Evolutionary conservation across 2,113 vertebrate species (phyloP).

Genomic region (Charina bottae): DNA sequence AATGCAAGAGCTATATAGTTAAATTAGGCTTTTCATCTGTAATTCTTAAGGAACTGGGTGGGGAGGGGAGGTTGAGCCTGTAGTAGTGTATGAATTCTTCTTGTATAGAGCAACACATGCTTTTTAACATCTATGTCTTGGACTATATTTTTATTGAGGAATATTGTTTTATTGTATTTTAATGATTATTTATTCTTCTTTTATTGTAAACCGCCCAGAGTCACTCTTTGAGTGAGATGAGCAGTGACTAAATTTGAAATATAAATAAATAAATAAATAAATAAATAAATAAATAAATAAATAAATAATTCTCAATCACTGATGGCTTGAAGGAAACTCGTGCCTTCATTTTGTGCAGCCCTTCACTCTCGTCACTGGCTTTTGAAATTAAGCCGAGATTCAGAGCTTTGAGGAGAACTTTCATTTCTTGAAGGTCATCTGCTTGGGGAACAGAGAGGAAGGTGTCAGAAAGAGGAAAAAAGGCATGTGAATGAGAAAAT

Average conservation of each 20-base stretch:
- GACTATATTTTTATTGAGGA: no score
- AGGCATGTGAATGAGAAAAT: neutral
- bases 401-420: neutral
- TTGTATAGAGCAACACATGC: neutral
- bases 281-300: no score
- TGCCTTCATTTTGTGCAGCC: rapidly evolving
- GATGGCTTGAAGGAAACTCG: neutral
- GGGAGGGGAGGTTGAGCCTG: no score
- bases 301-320: neutral
- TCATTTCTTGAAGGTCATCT: neutral
- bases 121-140: no score
- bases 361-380: neutral
- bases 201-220: no score
- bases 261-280: no score
- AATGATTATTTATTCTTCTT: no score
- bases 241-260: no score
- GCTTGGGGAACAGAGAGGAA: neutral
- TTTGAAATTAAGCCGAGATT: neutral
- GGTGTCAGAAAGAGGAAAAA: neutral
- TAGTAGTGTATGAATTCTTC: no score
- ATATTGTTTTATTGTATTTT: no score
- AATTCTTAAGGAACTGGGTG: neutral
- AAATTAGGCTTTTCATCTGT: neutral
- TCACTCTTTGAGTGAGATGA: no score
- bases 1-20: neutral